These are phyloP conservation scores for Ormyrus thymus DNA, from an alignment of 2,888 invertebrate species.

Conservation along the genomic window DNA sequence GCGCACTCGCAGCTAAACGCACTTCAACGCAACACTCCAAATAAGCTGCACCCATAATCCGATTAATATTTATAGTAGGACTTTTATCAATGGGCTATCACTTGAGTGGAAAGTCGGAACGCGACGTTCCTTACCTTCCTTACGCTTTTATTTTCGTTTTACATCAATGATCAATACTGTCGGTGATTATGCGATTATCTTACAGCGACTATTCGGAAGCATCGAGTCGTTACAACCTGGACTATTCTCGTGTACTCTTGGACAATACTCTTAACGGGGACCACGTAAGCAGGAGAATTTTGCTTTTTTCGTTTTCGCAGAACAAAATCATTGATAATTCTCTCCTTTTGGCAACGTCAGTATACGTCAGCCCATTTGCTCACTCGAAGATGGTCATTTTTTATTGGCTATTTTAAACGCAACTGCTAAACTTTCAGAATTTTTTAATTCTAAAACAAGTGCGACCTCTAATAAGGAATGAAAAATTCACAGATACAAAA, in stretches of 20 bases:
- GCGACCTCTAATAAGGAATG: background rate
- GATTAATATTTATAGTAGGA: conserved; percentile 49
- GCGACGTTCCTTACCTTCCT: conserved; percentile 5
- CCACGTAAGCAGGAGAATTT: background rate
- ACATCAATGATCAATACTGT: conserved; percentile 54
- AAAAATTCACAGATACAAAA: conserved; percentile 31
- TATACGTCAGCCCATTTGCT: background rate
- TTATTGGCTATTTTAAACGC: background rate
- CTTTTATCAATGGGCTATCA: conserved; percentile 47
- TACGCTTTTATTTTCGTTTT: conserved; percentile 7
- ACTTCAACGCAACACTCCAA: conserved; percentile 4
- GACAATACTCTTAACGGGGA: conserved; percentile 4
- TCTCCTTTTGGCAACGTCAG: background rate
- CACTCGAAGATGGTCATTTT: background rate
- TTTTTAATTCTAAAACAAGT: background rate
- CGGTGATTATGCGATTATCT: conserved; percentile 50
- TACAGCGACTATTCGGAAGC: conserved; percentile 56
- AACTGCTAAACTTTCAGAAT: background rate
- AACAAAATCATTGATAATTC: conserved; percentile 12
- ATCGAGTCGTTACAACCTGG: conserved; percentile 43
- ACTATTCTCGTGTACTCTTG: conserved; percentile 2
- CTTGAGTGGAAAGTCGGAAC: conserved; percentile 30
- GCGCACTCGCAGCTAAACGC: conserved; percentile 10
- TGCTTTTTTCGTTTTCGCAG: background rate
- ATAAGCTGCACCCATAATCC: conserved; percentile 42